Evolutionary conservation across 2,888 invertebrate species (phyloP).

Genomic region (Pseudoips prasinana): DNA sequence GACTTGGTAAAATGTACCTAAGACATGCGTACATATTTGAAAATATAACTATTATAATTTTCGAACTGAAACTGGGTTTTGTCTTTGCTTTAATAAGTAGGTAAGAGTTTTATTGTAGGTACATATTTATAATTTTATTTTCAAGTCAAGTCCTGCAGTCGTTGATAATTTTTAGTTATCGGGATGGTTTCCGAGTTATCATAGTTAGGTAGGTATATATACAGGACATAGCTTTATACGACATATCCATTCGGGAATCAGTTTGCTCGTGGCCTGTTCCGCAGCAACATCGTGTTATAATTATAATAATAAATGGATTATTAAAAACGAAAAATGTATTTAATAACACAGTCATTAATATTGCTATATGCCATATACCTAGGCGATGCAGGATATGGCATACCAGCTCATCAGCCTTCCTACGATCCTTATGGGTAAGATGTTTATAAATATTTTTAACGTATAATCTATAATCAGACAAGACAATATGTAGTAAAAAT

Average conservation of each 20-base stretch:
- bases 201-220: conserved; percentile 38
- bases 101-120: too few species aligned
- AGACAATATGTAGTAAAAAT: too few species aligned
- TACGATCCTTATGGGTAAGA: conserved; percentile 46
- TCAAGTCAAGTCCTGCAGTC: conserved; percentile 35
- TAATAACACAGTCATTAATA: conserved; percentile 46
- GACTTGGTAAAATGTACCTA: too few species aligned
- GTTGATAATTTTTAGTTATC: conserved; percentile 43
- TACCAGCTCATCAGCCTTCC: conserved; percentile 22
- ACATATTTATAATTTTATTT: conserved; percentile 14
- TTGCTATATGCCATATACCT: conserved; percentile 48
- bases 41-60: too few species aligned
- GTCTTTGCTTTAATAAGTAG: too few species aligned
- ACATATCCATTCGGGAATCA: conserved; percentile 44
- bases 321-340: conserved; percentile 41
- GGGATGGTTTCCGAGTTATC: conserved; percentile 43
- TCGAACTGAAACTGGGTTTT: too few species aligned
- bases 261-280: conserved; percentile 52
- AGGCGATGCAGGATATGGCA: conserved; percentile 56
- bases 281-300: conserved; percentile 37
- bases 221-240: conserved; percentile 42
- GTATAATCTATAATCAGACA: too few species aligned
- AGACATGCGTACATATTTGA: too few species aligned
- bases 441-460: too few species aligned
- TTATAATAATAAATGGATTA: conserved; percentile 39